phyloP scores from a whole-genome alignment of 1,140 invertebrate species.

The Tribolium castaneum region DNA sequence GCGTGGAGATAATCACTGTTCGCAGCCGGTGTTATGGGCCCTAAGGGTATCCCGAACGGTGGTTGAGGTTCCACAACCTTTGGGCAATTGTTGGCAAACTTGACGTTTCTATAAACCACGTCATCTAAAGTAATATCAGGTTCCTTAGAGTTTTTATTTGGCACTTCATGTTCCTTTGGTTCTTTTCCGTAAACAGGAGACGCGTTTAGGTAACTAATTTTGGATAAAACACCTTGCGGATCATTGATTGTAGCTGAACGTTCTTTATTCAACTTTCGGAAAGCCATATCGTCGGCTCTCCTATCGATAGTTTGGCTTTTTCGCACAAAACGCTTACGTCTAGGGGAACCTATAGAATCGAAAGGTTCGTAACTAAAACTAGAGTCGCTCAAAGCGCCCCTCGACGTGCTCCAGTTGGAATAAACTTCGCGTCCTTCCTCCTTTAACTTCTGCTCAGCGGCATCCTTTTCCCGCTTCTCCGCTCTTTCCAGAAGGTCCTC shows the following conservation, averaged over 20 bases:
- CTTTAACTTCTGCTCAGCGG: conserved; percentile 51
- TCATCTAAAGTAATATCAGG: conserved; percentile 87
- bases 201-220: conserved; percentile 78
- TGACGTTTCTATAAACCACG: conserved; percentile 82
- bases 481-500: conserved; percentile 83
- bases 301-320: conserved; percentile 70
- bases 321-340: conserved; percentile 56
- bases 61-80: conserved; percentile 84
- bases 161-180: conserved; percentile 63
- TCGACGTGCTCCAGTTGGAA: conserved; percentile 40
- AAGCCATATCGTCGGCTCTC: conserved; percentile 83
- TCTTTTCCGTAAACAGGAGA: conserved; percentile 71
- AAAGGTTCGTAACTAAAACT: conserved; percentile 61
- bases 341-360: conserved; percentile 53
- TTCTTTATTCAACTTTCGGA: conserved; percentile 74
- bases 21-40: conserved; percentile 79
- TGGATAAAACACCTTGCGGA: conserved; percentile 69
- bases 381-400: conserved; percentile 60
- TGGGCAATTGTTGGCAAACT: conserved; percentile 77
- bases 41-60: conserved; percentile 89
- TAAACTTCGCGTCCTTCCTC: conserved; percentile 49
- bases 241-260: conserved; percentile 67
- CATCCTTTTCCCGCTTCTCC: conserved; percentile 79
- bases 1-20: conserved; percentile 87
- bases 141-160: conserved; percentile 76